A percentile compares a stretch with the other conserved stretches of the same genome.
Conservation (phyloP, 2,888 invertebrate species). For the Cephus nigrinus region DNA sequence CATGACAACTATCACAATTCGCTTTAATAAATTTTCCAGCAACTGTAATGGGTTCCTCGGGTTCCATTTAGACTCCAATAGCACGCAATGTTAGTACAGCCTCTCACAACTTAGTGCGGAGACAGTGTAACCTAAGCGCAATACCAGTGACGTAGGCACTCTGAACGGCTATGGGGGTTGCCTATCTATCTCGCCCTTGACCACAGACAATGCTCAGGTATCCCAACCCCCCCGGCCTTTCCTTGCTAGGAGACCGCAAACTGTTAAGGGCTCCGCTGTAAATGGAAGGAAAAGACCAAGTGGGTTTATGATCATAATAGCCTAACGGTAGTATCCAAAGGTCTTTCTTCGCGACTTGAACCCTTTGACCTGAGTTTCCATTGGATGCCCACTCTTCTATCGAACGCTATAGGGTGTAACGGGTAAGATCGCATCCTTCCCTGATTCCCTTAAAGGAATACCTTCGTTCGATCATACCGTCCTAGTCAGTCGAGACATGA, state of each 20-base stretch:
- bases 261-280: background rate
- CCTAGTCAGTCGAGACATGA: slow-evolving; percentile 31
- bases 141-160: no score
- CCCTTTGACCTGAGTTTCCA: background rate
- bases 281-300: background rate
- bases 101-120: no score
- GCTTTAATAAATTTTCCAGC: background rate
- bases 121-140: no score
- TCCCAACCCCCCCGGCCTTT: no score
- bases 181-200: no score
- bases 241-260: no score
- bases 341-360: background rate
- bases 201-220: no score
- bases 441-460: background rate
- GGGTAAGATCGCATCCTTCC: background rate
- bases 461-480: slow-evolving; percentile 10
- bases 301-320: background rate
- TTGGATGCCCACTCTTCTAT: background rate
- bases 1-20: background rate
- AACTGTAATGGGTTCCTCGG: background rate
- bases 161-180: no score
- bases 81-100: background rate
- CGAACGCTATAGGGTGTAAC: background rate
- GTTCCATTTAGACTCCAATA: background rate
- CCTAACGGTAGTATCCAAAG: background rate